Evolutionary conservation across 2,888 invertebrate genomes (phyloP).

Genomic region (Phengaris alcon): DNA sequence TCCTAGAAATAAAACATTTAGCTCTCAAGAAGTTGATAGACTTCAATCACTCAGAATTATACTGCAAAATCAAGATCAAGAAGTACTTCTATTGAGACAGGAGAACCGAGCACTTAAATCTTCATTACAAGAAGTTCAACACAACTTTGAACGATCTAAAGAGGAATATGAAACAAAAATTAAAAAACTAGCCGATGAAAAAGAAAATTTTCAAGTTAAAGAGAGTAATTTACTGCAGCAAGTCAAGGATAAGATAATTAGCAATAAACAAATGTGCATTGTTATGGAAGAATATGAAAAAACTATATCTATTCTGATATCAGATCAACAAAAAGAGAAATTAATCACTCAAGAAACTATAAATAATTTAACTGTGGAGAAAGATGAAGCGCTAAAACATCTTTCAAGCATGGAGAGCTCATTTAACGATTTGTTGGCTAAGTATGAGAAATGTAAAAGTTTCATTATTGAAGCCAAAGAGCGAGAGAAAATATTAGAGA

Average conservation of each 20-base stretch:
- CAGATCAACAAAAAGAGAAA: conserved; percentile 84
- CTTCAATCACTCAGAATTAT: conserved; percentile 60
- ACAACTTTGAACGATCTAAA: conserved; percentile 51
- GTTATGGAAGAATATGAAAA: conserved; percentile 89
- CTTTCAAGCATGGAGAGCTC: conserved; percentile 81
- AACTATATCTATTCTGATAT: conserved; percentile 85
- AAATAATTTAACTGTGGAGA: conserved; percentile 71
- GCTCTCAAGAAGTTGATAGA: conserved; percentile 54
- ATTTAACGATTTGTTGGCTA: conserved; percentile 81
- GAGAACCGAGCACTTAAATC: conserved; percentile 65
- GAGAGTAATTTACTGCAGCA: conserved; percentile 61
- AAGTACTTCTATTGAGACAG: conserved; percentile 58
- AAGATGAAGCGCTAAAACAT: conserved; percentile 80
- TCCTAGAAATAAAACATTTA: conserved; percentile 51
- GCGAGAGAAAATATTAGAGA: conserved; percentile 83
- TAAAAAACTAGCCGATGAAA: conserved; percentile 61
- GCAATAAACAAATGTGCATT: conserved; percentile 79
- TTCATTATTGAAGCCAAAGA: conserved; percentile 74
- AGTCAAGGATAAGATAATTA: conserved; percentile 59
- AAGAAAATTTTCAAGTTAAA: conserved; percentile 51
- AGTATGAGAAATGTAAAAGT: conserved; percentile 82
- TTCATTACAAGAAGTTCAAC: conserved; percentile 58
- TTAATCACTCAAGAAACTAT: conserved; percentile 69
- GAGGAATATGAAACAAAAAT: conserved; percentile 59
- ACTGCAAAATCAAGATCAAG: conserved; percentile 67